phyloP scores from a whole-genome alignment of 2,797 vertebrate genomes.

The Diplodus puntazzo region DNA sequence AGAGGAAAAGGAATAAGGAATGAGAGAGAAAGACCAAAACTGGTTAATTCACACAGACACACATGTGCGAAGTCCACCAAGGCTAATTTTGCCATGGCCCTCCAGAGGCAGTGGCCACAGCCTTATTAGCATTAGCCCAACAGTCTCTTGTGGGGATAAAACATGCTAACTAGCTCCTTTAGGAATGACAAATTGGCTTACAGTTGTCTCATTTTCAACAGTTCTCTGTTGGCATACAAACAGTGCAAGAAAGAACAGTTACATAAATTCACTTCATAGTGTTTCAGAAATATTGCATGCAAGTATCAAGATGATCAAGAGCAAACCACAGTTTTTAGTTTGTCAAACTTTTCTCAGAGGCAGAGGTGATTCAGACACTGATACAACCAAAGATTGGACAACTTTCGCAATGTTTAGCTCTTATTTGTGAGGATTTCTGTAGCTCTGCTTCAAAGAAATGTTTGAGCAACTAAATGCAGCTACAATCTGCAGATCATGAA shows the following conservation, averaged over 20 bases:
- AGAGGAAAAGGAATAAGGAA: not conserved
- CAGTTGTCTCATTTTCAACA: conserved; percentile 21
- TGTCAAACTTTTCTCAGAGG: conserved; percentile 29
- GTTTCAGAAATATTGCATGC: conserved; percentile 32
- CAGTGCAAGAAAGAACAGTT: conserved; percentile 3
- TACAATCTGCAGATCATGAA: conserved; percentile 7
- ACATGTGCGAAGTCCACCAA: conserved; percentile 18
- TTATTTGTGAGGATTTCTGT: not conserved
- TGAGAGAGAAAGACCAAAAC: not conserved
- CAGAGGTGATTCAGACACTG: conserved; percentile 13
- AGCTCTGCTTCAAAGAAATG: conserved; percentile 45
- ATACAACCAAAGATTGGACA: not conserved
- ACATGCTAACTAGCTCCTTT: conserved; percentile 54
- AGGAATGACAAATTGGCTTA: conserved; percentile 35
- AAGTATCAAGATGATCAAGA: conserved; percentile 15
- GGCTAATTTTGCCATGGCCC: conserved; percentile 20
- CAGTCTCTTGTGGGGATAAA: conserved; percentile 25
- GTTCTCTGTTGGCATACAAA: conserved; percentile 9
- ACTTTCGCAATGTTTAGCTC: not conserved
- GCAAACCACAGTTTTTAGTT: conserved; percentile 8
- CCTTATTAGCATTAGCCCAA: conserved; percentile 33
- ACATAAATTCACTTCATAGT: not conserved
- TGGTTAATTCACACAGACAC: conserved; percentile 37
- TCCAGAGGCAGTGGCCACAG: conserved; percentile 22
- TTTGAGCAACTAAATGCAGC: conserved; percentile 14